phyloP scores from a whole-genome alignment of 2,888 invertebrate genomes.

The Drosophila longiperda region DNA sequence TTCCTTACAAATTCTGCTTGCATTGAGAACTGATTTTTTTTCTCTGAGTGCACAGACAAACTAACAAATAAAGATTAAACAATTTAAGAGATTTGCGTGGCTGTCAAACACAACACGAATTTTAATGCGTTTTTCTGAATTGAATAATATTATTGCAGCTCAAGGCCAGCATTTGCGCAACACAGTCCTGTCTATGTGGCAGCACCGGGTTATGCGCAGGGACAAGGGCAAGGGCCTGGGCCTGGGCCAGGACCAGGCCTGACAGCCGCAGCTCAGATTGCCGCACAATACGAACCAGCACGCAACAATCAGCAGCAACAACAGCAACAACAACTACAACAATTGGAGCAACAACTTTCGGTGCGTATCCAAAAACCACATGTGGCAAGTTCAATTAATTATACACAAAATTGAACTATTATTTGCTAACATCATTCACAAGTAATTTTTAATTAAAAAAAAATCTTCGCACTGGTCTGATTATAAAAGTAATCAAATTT shows the following conservation, averaged over 20 bases:
- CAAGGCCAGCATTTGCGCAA: conserved; percentile 59
- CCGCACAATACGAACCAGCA: conserved; percentile 83
- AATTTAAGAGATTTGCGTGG: conserved; percentile 5
- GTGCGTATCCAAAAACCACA: conserved; percentile 48
- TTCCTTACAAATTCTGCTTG: background rate
- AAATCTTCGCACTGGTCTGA: too few species aligned
- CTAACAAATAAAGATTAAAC: background rate
- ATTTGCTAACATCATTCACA: background rate
- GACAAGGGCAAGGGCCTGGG: conserved; percentile 2
- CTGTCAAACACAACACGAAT: conserved; percentile 17
- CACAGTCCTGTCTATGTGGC: conserved; percentile 78
- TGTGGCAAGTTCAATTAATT: conserved; percentile 21
- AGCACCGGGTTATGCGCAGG: conserved; percentile 13
- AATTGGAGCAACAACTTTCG: conserved; percentile 61
- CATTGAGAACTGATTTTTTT: background rate
- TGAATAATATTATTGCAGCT: conserved; percentile 48
- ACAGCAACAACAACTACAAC: conserved; percentile 13
- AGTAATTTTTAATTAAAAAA: background rate
- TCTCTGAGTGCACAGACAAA: background rate
- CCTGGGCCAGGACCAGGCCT: conserved; percentile 34
- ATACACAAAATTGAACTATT: background rate
- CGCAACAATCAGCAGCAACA: conserved; percentile 66
- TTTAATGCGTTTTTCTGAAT: conserved; percentile 25
- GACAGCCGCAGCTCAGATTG: conserved; percentile 79
- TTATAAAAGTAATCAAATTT: background rate